Conservation (phyloP, 2,888 invertebrate species). For the Leptopilina syphax region DNA sequence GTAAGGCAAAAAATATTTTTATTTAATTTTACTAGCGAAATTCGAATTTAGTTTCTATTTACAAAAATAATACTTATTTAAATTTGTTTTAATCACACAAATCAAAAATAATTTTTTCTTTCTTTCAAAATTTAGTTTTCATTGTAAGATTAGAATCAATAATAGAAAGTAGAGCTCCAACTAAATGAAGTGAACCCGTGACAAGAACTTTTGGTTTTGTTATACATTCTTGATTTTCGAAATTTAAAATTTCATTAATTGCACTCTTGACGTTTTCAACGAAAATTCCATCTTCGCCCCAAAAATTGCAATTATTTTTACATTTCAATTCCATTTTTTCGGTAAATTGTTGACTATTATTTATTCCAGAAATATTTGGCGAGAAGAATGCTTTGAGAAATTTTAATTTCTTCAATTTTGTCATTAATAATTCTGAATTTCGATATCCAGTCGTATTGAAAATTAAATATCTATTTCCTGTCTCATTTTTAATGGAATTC, state of each 20-base stretch:
- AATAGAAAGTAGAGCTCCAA: slow-evolving; percentile 85
- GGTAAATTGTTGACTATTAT: slow-evolving; percentile 64
- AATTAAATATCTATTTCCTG: slow-evolving; percentile 78
- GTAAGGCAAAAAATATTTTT: background rate
- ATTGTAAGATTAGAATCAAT: slow-evolving; percentile 78
- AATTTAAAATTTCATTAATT: slow-evolving; percentile 57
- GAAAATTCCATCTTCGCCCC: slow-evolving; percentile 75
- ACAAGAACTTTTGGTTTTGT: slow-evolving; percentile 80
- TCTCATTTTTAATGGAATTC: slow-evolving; percentile 69
- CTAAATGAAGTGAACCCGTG: slow-evolving; percentile 91
- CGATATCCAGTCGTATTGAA: slow-evolving; percentile 89
- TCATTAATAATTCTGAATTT: slow-evolving; percentile 80
- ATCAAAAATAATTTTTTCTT: background rate
- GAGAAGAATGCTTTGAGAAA: slow-evolving; percentile 81
- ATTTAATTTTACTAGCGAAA: background rate
- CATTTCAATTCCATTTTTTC: slow-evolving; percentile 81
- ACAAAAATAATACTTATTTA: background rate
- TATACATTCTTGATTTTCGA: background rate
- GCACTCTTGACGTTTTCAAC: slow-evolving; percentile 64
- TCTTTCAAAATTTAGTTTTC: slow-evolving; percentile 59
- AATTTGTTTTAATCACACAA: background rate
- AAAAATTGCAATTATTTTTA: slow-evolving; percentile 78
- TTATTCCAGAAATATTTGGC: slow-evolving; percentile 78
- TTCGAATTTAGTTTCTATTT: background rate
- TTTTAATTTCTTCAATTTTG: slow-evolving; percentile 77